Evolutionary conservation across 2,113 vertebrate species (phyloP).

Genomic region (Calidris pygmaea): DNA sequence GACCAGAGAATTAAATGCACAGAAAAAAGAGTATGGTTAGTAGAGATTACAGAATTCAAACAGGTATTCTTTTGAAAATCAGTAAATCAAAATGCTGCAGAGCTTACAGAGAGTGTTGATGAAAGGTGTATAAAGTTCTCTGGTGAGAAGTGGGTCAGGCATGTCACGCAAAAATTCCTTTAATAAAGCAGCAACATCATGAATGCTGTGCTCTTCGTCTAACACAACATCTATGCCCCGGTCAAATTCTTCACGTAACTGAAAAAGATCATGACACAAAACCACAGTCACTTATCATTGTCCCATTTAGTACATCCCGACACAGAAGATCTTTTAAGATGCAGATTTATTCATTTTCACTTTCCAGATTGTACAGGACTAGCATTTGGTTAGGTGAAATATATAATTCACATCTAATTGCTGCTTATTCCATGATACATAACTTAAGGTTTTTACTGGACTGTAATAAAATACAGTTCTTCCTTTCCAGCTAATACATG

Average conservation of each 20-base stretch:
- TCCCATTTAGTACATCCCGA: not conserved
- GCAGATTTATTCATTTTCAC: not conserved
- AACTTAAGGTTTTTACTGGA: not conserved
- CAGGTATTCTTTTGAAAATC: not conserved
- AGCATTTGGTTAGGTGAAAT: not conserved
- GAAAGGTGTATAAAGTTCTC: slow-evolving; percentile 95
- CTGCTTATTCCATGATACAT: not conserved
- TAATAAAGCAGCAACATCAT: slow-evolving; percentile 92
- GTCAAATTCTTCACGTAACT: slow-evolving; percentile 95
- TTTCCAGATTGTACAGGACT: not conserved
- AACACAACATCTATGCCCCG: slow-evolving; percentile 88
- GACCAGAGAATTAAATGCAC: not conserved
- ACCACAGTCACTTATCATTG: not conserved
- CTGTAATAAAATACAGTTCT: not conserved
- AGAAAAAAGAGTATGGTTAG: not conserved
- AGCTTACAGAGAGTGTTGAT: slow-evolving; percentile 90
- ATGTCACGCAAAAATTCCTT: slow-evolving; percentile 98
- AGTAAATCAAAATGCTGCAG: not conserved
- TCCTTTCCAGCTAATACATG: not conserved
- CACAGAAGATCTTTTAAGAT: not conserved
- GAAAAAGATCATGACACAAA: slow-evolving; percentile 36
- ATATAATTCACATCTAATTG: not conserved
- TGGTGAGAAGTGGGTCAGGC: slow-evolving; percentile 92
- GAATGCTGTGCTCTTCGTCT: slow-evolving; percentile 92
- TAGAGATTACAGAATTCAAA: not conserved